Conservation (phyloP, 2,888 invertebrate species). For the Drosophila neotestacea region DNA sequence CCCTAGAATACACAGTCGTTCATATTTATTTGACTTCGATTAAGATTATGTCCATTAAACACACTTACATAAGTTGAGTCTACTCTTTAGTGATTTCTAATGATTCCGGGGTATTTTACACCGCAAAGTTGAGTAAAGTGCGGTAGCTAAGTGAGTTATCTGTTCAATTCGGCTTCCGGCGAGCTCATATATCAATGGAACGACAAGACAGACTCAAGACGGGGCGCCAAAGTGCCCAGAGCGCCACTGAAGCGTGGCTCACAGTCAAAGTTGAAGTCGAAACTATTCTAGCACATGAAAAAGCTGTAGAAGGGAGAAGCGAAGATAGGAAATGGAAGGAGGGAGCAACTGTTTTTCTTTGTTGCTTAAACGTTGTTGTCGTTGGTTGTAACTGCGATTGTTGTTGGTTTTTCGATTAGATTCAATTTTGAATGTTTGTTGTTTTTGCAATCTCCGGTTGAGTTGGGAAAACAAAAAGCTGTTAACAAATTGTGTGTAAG, state of each 20-base stretch:
- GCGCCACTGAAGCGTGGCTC: slow-evolving; percentile 77
- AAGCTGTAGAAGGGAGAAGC: background rate
- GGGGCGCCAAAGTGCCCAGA: slow-evolving; percentile 32
- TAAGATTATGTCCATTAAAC: too few species aligned
- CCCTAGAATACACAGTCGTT: background rate
- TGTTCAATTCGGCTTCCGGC: slow-evolving; percentile 45
- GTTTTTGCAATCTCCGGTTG: slow-evolving; percentile 74
- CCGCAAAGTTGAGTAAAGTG: slow-evolving; percentile 41
- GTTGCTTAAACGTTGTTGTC: slow-evolving; percentile 64
- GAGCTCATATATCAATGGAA: slow-evolving; percentile 67
- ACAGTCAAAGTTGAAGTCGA: slow-evolving; percentile 54
- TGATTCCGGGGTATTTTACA: slow-evolving; percentile 12
- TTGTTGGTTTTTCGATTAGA: slow-evolving; percentile 57
- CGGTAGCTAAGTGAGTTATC: slow-evolving; percentile 67
- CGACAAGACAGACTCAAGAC: slow-evolving; percentile 9
- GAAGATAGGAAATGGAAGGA: background rate
- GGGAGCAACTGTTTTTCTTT: slow-evolving; percentile 15
- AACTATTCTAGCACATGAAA: slow-evolving; percentile 71
- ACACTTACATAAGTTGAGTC: too few species aligned
- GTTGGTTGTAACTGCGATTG: slow-evolving; percentile 2
- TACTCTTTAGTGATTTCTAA: too few species aligned
- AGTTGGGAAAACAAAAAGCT: slow-evolving; percentile 71
- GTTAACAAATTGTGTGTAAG: slow-evolving; percentile 74
- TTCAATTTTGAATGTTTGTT: slow-evolving; percentile 55
- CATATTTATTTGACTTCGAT: too few species aligned